Evolutionary conservation across 2,797 vertebrate genomes (phyloP).

Genomic region (Spea hammondii): DNA sequence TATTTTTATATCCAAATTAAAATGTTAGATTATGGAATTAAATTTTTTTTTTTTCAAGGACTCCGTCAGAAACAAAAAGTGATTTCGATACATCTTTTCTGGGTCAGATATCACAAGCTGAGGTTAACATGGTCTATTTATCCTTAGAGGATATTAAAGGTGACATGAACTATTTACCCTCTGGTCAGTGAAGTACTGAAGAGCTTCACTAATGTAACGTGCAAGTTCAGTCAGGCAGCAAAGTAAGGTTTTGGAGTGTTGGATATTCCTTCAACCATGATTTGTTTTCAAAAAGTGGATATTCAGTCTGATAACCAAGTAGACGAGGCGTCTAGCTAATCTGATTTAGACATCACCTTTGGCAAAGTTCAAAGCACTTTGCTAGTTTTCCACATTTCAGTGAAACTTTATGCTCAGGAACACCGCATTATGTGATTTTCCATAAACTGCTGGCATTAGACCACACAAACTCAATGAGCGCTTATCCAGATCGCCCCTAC

Average conservation of each 20-base stretch:
- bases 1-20: neutral
- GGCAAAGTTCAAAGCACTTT: constrained; percentile 14
- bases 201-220: constrained; percentile 27
- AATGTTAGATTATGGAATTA: neutral
- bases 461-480: too few species aligned
- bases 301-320: constrained; percentile 20
- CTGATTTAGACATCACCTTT: constrained; percentile 26
- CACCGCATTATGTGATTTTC: too few species aligned
- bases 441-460: too few species aligned
- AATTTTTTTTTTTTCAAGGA: neutral
- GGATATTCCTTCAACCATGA: constrained; percentile 20
- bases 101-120: constrained; percentile 18
- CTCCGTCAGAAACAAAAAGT: neutral
- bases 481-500: too few species aligned
- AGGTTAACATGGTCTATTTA: constrained; percentile 11
- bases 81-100: neutral
- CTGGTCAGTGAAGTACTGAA: constrained; percentile 26
- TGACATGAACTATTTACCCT: constrained; percentile 32
- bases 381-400: neutral
- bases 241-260: constrained; percentile 4
- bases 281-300: constrained; percentile 11
- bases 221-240: constrained; percentile 28
- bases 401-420: neutral
- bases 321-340: constrained; percentile 29
- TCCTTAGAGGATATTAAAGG: constrained; percentile 28